These are phyloP conservation scores for Linnaemya tessellans DNA, from an alignment of 2,888 invertebrate species.

Conservation along the genomic window DNA sequence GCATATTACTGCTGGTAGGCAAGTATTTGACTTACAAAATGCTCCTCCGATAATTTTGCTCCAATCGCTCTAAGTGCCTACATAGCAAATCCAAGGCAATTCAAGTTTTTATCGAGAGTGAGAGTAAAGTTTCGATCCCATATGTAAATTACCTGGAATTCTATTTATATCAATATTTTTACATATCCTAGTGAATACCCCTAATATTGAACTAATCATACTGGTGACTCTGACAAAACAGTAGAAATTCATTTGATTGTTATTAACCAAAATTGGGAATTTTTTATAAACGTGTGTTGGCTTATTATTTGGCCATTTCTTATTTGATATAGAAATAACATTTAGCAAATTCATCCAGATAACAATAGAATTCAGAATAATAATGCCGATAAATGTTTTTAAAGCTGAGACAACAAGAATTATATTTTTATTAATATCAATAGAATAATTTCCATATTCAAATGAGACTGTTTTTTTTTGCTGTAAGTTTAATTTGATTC, in stretches of 20 bases:
- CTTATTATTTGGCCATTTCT: constrained; percentile 16
- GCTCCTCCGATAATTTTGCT: no score
- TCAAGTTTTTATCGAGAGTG: no score
- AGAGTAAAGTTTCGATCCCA: no score
- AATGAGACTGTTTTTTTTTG: background rate
- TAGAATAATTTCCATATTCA: constrained; percentile 29
- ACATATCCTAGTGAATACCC: background rate
- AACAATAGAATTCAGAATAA: constrained; percentile 7
- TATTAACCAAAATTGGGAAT: constrained; percentile 46
- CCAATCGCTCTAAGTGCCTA: no score
- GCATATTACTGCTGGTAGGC: no score
- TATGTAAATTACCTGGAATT: no score
- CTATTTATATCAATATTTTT: no score
- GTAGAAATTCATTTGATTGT: constrained; percentile 57
- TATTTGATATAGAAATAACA: background rate
- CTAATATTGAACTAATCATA: background rate
- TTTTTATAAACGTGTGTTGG: constrained; percentile 32
- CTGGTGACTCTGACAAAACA: constrained; percentile 6
- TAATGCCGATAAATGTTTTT: background rate
- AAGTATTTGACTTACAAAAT: no score
- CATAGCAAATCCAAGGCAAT: no score
- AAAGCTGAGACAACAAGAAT: background rate
- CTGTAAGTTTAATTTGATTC: constrained; percentile 4
- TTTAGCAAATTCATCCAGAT: constrained; percentile 18
- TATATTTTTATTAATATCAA: background rate